Evolutionary conservation across 2,888 invertebrate genomes (phyloP), one percentile per base, ranked within the genome.

Genomic region (Tipula confusa): DNA sequence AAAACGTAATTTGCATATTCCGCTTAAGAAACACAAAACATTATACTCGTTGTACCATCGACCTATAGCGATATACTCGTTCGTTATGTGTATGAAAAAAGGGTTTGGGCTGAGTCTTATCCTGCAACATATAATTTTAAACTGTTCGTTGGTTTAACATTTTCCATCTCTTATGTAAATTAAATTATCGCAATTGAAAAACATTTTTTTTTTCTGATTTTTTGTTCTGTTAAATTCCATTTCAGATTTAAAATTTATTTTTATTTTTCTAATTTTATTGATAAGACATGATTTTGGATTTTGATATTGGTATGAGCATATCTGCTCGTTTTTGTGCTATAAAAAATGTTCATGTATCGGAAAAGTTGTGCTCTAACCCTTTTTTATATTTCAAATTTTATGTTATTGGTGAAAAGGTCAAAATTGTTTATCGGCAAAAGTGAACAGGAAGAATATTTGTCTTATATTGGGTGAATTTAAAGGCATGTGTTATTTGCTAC

Each of bases 111-210:
- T 43, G 13, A 43, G 13, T 18, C 64, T 64, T 64, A 64, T 64
- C 64, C 64, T 24, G 64, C 24, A 64, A 33, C 4, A 33, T 11
- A 33, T 11, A 6, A 64, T 43, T 43, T 43, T 15, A 43, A 43
- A 64, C 64, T 11, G 24, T 64, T 64, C 64, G 64, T 64, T 64
- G 64, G 64, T 64, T 64, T 64, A 64, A 9, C 24, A 64, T 64
- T 64, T 64, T 24, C 24, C 64, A 64, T 64, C 64, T 18, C 64
- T 18, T 64, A 64, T 64, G 64, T 24, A 64, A 64, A 64, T 64
- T 64, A 64, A 64, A 64, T 64, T 64, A 64, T 64, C 64, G 64
- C 64, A 64, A 64, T 64, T 64, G 64, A 64, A 64, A 24, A 43
- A 43, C n/a, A 43, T 43, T 38, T 43, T 43, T 3, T 43, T n/a